Conservation (phyloP, 2,113 vertebrate species). For the Gnathochromis pfefferi region DNA sequence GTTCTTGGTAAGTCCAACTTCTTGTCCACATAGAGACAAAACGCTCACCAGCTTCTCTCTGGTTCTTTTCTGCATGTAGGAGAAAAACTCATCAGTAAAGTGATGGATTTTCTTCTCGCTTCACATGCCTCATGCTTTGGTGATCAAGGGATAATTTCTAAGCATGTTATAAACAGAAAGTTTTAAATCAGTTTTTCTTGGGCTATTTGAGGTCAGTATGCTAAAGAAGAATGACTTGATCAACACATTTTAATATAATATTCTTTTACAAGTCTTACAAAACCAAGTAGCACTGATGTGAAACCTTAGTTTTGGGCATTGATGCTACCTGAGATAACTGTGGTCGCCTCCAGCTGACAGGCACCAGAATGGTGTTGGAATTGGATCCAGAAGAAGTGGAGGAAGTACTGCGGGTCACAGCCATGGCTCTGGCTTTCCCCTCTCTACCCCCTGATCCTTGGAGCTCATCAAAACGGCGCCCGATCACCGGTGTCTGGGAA, state of each 20-base stretch:
- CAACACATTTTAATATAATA: neutral
- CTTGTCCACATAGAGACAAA: constrained; percentile 93
- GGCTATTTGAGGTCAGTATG: neutral
- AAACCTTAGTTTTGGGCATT: neutral
- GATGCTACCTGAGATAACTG: constrained; percentile 90
- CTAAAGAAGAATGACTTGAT: neutral
- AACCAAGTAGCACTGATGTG: neutral
- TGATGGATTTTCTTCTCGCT: neutral
- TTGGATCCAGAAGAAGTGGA: constrained; percentile 96
- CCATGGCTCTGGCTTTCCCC: constrained; percentile 87
- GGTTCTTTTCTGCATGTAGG: constrained; percentile 85
- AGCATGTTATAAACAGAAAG: neutral
- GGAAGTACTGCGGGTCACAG: constrained; percentile 91
- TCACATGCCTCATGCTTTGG: neutral
- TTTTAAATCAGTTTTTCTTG: neutral
- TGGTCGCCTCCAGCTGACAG: constrained; percentile 96
- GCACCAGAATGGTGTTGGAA: constrained; percentile 95
- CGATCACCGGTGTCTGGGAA: constrained; percentile 76
- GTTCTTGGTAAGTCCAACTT: constrained; percentile 96
- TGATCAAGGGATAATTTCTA: neutral
- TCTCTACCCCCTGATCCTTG: constrained; percentile 85
- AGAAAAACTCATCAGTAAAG: neutral
- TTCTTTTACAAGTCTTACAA: neutral
- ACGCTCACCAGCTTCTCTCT: constrained; percentile 97
- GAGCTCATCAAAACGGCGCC: constrained; percentile 88